Percentiles rank a stretch among this genome's conserved stretches.
Conservation (phyloP, 2,888 invertebrate genomes). For the Lycaena phlaeas region DNA sequence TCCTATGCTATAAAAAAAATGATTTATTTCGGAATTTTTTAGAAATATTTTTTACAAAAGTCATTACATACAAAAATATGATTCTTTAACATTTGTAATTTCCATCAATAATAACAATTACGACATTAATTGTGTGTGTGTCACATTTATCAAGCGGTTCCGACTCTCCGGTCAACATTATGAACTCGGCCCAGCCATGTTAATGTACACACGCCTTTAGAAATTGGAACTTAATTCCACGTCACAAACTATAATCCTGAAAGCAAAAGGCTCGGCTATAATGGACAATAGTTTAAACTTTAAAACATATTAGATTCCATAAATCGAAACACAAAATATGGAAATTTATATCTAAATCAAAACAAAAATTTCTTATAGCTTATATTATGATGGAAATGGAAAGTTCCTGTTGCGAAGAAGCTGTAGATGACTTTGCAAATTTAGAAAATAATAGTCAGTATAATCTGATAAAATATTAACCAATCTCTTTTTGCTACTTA, state of each 20-base stretch:
- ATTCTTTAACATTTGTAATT: background rate
- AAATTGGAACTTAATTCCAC: slow-evolving; percentile 39
- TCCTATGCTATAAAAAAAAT: too few relatives aligned
- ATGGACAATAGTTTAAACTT: slow-evolving; percentile 7
- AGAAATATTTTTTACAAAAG: background rate
- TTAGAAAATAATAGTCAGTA: too few relatives aligned
- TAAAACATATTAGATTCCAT: too few relatives aligned
- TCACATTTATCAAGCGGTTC: slow-evolving; percentile 33
- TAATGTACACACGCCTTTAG: slow-evolving; percentile 32
- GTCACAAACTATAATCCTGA: slow-evolving; percentile 30
- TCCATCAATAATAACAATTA: slow-evolving; percentile 32
- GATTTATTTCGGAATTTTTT: too few relatives aligned
- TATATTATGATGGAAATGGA: too few relatives aligned
- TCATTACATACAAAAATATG: background rate
- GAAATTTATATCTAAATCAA: too few relatives aligned
- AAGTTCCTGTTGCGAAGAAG: too few relatives aligned
- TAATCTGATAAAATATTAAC: too few relatives aligned
- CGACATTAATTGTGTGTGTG: slow-evolving; percentile 33
- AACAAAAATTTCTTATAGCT: too few relatives aligned
- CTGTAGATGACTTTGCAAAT: too few relatives aligned
- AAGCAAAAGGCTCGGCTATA: slow-evolving; percentile 26
- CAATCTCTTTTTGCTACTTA: too few relatives aligned
- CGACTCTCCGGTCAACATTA: slow-evolving; percentile 30
- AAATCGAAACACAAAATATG: too few relatives aligned
- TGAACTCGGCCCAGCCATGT: slow-evolving; percentile 28